phyloP scores from a whole-genome alignment of 1,140 invertebrate species.

The Drosophila lacteicornis region DNA sequence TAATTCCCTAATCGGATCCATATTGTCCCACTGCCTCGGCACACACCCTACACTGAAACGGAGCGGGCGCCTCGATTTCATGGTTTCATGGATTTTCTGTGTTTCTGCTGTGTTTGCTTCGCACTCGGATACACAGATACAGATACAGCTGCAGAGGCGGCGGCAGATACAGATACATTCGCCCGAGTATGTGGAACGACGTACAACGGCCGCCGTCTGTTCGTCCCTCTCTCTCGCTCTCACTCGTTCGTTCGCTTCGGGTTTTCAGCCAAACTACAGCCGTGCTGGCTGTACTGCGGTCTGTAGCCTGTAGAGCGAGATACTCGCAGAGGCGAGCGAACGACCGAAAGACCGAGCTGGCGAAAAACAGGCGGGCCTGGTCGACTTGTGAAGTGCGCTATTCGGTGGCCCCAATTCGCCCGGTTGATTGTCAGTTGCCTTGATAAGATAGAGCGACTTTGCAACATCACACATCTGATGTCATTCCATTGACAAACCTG shows the following conservation, averaged over 20 bases:
- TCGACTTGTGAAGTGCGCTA: constrained; percentile 28
- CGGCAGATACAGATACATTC: constrained; percentile 32
- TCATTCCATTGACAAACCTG: constrained; percentile 3
- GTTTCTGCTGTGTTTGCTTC: constrained; percentile 25
- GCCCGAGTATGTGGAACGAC: constrained; percentile 46
- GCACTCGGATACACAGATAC: constrained; percentile 30
- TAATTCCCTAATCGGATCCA: constrained; percentile 26
- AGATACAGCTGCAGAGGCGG: constrained; percentile 26
- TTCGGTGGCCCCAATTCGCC: constrained; percentile 5
- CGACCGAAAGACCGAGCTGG: constrained; percentile 7
- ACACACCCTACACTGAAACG: constrained; percentile 29
- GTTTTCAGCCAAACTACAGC: constrained; percentile 60
- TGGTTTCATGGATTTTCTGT: constrained; percentile 22
- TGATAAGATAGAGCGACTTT: constrained; percentile 39
- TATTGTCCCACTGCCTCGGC: constrained; percentile 38
- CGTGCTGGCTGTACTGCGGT: constrained; percentile 63
- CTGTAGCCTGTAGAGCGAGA: constrained; percentile 68
- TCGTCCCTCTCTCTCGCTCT: constrained; percentile 12
- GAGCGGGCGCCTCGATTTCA: constrained; percentile 27
- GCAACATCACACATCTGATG: constrained; percentile 32
- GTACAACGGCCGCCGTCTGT: constrained; percentile 26
- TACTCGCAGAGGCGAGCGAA: constrained; percentile 46
- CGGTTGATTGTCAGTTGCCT: constrained; percentile 14
- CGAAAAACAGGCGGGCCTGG: constrained; percentile 30
- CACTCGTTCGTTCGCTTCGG: constrained; percentile 51